Conservation (phyloP, 2,797 vertebrate genomes). For the Cossypha caffra region DNA sequence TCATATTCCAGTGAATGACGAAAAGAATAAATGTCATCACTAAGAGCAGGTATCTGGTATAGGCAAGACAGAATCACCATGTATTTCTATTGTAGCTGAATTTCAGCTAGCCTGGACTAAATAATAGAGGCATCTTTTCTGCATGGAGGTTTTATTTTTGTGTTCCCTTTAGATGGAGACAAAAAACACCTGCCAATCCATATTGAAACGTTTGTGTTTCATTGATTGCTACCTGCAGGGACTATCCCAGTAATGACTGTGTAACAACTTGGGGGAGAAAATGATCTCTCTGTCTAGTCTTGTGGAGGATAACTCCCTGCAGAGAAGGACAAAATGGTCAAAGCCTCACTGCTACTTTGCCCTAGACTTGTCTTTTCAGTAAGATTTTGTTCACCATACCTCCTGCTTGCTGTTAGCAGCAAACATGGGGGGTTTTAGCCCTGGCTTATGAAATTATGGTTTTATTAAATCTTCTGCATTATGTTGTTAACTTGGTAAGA, state of each 20-base stretch:
- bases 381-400: slow-evolving; percentile 31
- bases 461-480: slow-evolving; percentile 15
- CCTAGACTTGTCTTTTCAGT: slow-evolving; percentile 50
- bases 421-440: slow-evolving; percentile 23
- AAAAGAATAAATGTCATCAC: not conserved
- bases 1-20: not conserved
- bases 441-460: slow-evolving; percentile 26
- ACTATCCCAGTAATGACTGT: slow-evolving; percentile 48
- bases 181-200: slow-evolving; percentile 50
- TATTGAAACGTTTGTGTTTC: slow-evolving; percentile 57
- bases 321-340: slow-evolving; percentile 60
- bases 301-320: slow-evolving; percentile 29
- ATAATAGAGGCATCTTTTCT: not conserved
- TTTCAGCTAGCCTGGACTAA: not conserved
- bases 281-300: slow-evolving; percentile 63
- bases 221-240: slow-evolving; percentile 64
- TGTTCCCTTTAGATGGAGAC: slow-evolving; percentile 35
- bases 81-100: not conserved
- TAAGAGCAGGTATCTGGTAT: not conserved
- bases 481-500: slow-evolving; percentile 23
- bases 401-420: slow-evolving; percentile 41
- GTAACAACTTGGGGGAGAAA: slow-evolving; percentile 48
- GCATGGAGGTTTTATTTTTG: slow-evolving; percentile 35
- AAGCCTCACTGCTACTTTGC: slow-evolving; percentile 24
- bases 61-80: not conserved